These are phyloP conservation scores for Entomyzon cyanotis DNA, from an alignment of 2,113 vertebrate genomes.

Conservation along the genomic window DNA sequence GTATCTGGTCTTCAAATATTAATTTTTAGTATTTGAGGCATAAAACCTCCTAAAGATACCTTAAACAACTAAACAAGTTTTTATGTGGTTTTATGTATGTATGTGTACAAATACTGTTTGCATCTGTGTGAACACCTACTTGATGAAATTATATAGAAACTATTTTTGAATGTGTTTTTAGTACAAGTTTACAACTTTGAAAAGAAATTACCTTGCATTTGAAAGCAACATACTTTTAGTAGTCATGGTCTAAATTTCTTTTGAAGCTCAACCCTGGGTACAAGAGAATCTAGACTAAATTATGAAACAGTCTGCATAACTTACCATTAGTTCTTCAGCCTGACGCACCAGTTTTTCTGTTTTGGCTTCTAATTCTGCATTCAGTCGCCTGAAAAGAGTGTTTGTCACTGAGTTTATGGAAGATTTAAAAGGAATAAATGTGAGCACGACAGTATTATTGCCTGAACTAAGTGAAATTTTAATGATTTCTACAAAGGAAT, in stretches of 20 bases:
- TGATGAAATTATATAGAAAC: neutral
- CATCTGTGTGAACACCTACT: neutral
- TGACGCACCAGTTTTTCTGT: slow-evolving; percentile 85
- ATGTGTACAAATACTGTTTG: neutral
- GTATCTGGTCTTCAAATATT: neutral
- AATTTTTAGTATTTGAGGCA: neutral
- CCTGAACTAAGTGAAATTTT: neutral
- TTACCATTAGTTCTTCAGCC: slow-evolving; percentile 89
- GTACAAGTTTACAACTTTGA: neutral
- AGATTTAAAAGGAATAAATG: neutral
- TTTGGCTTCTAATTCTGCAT: slow-evolving; percentile 93
- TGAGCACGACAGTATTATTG: neutral
- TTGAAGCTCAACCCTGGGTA: neutral
- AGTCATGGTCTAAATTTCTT: neutral
- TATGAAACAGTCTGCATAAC: neutral
- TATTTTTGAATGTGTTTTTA: neutral
- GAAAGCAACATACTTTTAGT: neutral
- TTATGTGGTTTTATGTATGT: neutral
- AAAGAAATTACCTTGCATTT: neutral
- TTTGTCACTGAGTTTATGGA: neutral
- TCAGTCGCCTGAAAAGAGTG: slow-evolving; percentile 80
- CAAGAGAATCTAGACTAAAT: neutral
- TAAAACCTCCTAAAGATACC: neutral
- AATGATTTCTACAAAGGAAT: neutral
- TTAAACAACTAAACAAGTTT: neutral